A percentile compares a stretch with the other conserved stretches of the same genome.
Evolutionary conservation across 2,888 invertebrate species (phyloP).

Genomic region (Chrysomela aeneicollis): DNA sequence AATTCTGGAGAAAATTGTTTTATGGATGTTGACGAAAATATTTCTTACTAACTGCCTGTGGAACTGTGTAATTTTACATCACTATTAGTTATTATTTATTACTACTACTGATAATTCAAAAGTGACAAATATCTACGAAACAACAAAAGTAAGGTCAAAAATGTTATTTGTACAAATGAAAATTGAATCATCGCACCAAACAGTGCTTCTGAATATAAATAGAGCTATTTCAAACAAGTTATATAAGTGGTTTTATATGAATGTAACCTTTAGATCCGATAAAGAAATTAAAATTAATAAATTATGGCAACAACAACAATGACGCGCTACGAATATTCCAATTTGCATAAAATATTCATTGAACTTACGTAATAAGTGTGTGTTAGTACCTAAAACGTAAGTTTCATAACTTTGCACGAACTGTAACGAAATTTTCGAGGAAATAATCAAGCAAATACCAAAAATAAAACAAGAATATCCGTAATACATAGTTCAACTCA

Average conservation of each 20-base stretch:
- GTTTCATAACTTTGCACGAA: too few relatives aligned
- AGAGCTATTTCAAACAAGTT: not conserved
- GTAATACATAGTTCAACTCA: too few relatives aligned
- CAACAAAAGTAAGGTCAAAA: not conserved
- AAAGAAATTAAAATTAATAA: slow-evolving; percentile 3
- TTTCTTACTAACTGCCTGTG: too few relatives aligned
- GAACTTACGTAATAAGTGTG: not conserved
- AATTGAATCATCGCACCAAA: not conserved
- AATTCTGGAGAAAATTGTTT: too few relatives aligned
- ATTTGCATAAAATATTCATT: not conserved
- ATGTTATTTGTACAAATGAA: not conserved
- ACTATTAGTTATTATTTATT: too few relatives aligned
- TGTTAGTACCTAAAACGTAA: not conserved
- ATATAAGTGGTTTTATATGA: not conserved
- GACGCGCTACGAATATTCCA: not conserved
- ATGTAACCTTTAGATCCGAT: slow-evolving; percentile 3
- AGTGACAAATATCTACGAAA: too few relatives aligned
- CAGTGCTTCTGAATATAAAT: slow-evolving; percentile 1
- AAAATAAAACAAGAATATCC: too few relatives aligned
- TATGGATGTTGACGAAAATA: too few relatives aligned
- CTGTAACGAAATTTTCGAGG: too few relatives aligned
- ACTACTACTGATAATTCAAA: too few relatives aligned
- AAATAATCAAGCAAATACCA: too few relatives aligned
- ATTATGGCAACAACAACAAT: not conserved
- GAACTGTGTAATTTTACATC: too few relatives aligned